Evolutionary conservation across 2,888 invertebrate species (phyloP).

Genomic region (Pimpla rufipes): DNA sequence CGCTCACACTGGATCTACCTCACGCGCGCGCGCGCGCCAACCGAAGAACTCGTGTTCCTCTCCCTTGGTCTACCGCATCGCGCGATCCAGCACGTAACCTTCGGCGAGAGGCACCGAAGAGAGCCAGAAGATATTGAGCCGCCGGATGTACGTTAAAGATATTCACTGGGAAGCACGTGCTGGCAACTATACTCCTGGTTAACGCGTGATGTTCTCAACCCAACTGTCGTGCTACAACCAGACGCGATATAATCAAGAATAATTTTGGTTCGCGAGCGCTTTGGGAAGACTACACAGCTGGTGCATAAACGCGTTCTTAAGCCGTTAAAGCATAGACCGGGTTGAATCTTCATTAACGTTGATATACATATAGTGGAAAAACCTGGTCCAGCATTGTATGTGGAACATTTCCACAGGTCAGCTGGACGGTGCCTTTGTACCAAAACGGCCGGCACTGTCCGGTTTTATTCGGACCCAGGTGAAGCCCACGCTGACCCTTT

Average conservation of each 20-base stretch:
- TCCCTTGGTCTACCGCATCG: neutral
- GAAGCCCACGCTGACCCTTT: neutral
- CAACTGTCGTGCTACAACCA: neutral
- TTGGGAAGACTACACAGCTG: neutral
- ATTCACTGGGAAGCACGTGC: conserved; percentile 48
- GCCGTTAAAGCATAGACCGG: neutral
- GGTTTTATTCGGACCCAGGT: neutral
- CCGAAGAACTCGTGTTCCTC: conserved; percentile 27
- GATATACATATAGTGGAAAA: neutral
- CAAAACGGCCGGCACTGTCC: neutral
- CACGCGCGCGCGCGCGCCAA: no score
- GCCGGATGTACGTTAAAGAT: conserved; percentile 31
- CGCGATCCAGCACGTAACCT: conserved; percentile 10
- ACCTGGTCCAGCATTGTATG: neutral
- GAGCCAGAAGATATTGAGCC: conserved; percentile 54
- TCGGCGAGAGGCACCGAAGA: conserved; percentile 52
- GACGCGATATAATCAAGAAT: neutral
- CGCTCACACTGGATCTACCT: conserved; percentile 40
- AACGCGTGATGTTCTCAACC: conserved; percentile 25
- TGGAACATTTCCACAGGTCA: neutral
- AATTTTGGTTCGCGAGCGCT: neutral
- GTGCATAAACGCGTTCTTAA: neutral
- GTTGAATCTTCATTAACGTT: neutral
- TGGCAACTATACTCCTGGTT: conserved; percentile 11
- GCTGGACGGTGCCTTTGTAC: neutral